Evolutionary conservation across 2,888 invertebrate genomes (phyloP), one percentile per base, ranked within the genome.

Genomic region (Baronia brevicornis): DNA sequence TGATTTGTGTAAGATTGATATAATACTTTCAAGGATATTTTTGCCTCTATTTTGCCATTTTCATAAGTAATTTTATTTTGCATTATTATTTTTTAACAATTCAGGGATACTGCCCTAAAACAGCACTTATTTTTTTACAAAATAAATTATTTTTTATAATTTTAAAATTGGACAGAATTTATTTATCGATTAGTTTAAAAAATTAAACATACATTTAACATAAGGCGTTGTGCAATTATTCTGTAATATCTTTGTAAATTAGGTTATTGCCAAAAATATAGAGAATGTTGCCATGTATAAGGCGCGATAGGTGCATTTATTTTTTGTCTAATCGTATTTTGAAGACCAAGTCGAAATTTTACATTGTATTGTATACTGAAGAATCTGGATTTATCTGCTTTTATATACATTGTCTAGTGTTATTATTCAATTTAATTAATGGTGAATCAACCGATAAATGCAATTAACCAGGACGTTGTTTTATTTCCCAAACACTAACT

Each of bases 291-390:
- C 72, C 77, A 74, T 73, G 63, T 74, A 67, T 61, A 65, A 60
- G 75, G 68, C 67, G 62, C 59, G 54, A 52, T 60, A 61, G 63
- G 64, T 75, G 75, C 75, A 77, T 77, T 78, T 78, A 74, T 74
- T 74, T 68, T 69, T 70, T 68, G 63, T 69, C 66, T 62, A 65
- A 52, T 46, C 56, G 55, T 62, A 62, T 60, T 71, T 54, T 67
- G 57, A 63, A 30, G 29, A 39, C 33, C 36, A 34, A 42, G 35
- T 41, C 36, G 35, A 37, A 43, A 39, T 36, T 38, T 31, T 36
- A 36, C 36, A 30, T 30, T 33, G 35, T 30, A 40, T 37, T 32
- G 27, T 34, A 30, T 30, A 36, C 36, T 36, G 28, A 25, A 52
- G 51, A 54, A 56, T 66, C 64, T 56, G 60, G 60, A 66, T 59